These are phyloP conservation scores for Maccullochella peelii DNA, from an alignment of 2,113 vertebrate species.

Conservation along the genomic window DNA sequence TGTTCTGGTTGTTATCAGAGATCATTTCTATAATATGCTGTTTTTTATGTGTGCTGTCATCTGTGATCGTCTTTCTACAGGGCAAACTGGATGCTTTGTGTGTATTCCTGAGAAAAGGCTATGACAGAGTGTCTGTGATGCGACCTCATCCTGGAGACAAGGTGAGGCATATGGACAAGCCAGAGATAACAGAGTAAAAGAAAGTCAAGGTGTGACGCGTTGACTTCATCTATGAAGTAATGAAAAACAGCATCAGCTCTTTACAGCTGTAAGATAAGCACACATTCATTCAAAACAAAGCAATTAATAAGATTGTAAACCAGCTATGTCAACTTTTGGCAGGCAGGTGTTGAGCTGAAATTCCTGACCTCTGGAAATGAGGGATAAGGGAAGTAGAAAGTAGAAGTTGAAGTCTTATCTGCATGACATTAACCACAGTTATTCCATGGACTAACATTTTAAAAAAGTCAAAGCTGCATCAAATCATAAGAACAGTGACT, in stretches of 20 bases:
- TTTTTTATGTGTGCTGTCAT: neutral
- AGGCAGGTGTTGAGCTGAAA: slow-evolving; percentile 25
- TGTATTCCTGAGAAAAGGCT: slow-evolving; percentile 92
- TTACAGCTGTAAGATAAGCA: slow-evolving; percentile 2
- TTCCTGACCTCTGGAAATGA: slow-evolving; percentile 23
- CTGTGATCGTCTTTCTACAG: slow-evolving; percentile 74
- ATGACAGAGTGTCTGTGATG: slow-evolving; percentile 96
- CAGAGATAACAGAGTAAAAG: neutral
- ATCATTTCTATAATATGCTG: too few relatives aligned
- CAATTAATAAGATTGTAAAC: slow-evolving; percentile 26
- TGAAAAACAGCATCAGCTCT: slow-evolving; percentile 16
- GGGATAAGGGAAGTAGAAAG: neutral
- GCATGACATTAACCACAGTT: slow-evolving; percentile 5
- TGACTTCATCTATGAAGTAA: neutral
- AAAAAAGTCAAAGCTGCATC: slow-evolving; percentile 72
- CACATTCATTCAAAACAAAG: neutral
- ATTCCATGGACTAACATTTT: neutral
- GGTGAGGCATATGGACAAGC: slow-evolving; percentile 79
- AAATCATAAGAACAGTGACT: slow-evolving; percentile 53
- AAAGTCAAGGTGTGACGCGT: neutral
- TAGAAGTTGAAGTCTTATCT: slow-evolving; percentile 26
- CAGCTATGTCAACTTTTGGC: slow-evolving; percentile 33
- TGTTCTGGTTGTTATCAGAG: neutral
- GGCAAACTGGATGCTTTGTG: slow-evolving; percentile 95
- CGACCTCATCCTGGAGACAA: slow-evolving; percentile 97